Base-by-base conservation (phyloP, 2,113 vertebrate species). In the Melanerpes formicivorus region DNA sequence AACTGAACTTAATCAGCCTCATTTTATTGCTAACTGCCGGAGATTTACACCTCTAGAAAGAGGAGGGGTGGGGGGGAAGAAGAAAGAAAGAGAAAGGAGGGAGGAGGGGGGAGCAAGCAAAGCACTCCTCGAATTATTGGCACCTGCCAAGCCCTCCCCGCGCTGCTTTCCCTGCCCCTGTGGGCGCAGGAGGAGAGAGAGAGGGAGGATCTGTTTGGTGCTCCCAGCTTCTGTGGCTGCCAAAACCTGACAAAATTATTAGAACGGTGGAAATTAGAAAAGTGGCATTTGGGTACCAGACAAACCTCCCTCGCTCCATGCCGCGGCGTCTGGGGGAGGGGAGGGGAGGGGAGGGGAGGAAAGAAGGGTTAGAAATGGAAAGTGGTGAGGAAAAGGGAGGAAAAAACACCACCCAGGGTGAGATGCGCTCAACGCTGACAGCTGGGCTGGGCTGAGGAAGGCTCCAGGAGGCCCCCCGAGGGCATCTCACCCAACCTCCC, bases 171-270 rank as follows among this genome's bases (percentile, higher is more conserved):
- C 52, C 62, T 89, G 79, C 69, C 80, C 80, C 67, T 14, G 78
- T 25, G 75, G 75, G 72, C 34, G 88, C 58, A 37, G 79, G 77
- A 80, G 87, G 85, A 80, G 67, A n/a, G 65, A 87, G 80, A n/a
- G 65, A 87, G 80, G 92, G 84, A 1, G 77, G 94, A 89, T 88
- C 77, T 93, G 85, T 90, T 91, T 65, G 32, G 62, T 40, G 74
- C 69, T 87, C 91, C 84, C 71, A 86, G 91, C 48, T 34, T 80
- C 82, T 81, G 29, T 52, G 84, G 65, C 69, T 85, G 75, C 44
- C 66, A 34, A 83, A 91, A 91, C 85, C 91, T 72, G 90, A 84
- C 92, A 80, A 44, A 85, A 89, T 93, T 90, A 87, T 91, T 92
- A 90, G 80, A n/a, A 73, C 17, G 54, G 91, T 80, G 88, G 66